A percentile compares a stretch with the other conserved stretches of the same genome.
Evolutionary conservation across 2,113 vertebrate species (phyloP).

Genomic region (Heterotilapia buettikoferi): DNA sequence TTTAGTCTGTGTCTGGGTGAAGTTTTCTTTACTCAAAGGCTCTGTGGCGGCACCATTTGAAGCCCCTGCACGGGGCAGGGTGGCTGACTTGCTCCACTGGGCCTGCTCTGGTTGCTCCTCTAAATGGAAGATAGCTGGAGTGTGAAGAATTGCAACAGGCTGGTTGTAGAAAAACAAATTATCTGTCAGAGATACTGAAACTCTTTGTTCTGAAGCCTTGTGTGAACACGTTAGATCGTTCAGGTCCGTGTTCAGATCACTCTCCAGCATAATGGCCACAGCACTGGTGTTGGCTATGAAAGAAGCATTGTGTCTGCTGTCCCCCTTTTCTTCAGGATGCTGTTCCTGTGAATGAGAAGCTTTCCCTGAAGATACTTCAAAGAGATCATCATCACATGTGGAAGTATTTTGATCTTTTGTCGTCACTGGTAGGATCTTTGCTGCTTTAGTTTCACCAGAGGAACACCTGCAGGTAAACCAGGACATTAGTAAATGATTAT

Average conservation of each 20-base stretch:
- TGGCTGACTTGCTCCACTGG: slow-evolving; percentile 74
- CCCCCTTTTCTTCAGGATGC: slow-evolving; percentile 48
- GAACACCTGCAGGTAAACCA: slow-evolving; percentile 60
- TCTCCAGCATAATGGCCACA: background rate
- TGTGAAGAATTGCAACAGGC: slow-evolving; percentile 82
- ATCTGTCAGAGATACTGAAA: slow-evolving; percentile 64
- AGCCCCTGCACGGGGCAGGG: slow-evolving; percentile 68
- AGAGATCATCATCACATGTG: slow-evolving; percentile 74
- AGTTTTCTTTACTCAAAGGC: slow-evolving; percentile 61
- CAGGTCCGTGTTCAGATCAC: slow-evolving; percentile 23
- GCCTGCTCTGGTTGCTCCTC: slow-evolving; percentile 75
- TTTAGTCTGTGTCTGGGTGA: slow-evolving; percentile 72
- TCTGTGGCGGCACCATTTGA: slow-evolving; percentile 46
- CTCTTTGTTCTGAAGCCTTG: slow-evolving; percentile 48
- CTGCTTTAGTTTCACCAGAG: slow-evolving; percentile 50
- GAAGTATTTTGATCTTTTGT: slow-evolving; percentile 85
- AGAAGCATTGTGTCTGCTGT: slow-evolving; percentile 52
- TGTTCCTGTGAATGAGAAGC: slow-evolving; percentile 56
- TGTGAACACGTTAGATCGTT: background rate
- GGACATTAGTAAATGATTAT: background rate
- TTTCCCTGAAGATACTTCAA: slow-evolving; percentile 57
- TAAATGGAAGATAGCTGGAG: slow-evolving; percentile 77
- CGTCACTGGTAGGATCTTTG: slow-evolving; percentile 61
- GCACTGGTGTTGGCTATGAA: slow-evolving; percentile 56
- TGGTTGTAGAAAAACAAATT: slow-evolving; percentile 79